Evolutionary conservation across 2,888 invertebrate genomes (phyloP).

Genomic region (Oscheius sp.): DNA sequence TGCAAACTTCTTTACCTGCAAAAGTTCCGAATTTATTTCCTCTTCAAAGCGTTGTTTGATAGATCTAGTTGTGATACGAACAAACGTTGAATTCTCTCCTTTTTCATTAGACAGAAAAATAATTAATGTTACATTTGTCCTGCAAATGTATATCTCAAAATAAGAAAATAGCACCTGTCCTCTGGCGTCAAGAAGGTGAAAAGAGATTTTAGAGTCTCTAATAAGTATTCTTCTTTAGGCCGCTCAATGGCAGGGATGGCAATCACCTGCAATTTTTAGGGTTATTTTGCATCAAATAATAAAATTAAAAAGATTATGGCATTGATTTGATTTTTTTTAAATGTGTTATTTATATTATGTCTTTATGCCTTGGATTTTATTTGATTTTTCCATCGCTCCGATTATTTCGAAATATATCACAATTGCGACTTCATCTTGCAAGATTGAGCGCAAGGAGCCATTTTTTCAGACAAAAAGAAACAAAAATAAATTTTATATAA

Average conservation of each 20-base stretch:
- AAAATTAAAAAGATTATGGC: no score
- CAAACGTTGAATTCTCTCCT: neutral
- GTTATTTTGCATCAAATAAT: no score
- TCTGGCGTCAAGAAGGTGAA: neutral
- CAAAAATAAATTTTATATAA: no score
- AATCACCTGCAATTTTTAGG: constrained; percentile 11
- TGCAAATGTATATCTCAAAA: neutral
- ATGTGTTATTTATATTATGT: no score
- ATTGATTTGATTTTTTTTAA: no score
- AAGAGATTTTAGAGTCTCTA: neutral
- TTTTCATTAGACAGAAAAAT: constrained; percentile 1
- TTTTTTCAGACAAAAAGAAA: no score
- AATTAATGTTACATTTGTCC: neutral
- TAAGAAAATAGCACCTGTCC: constrained; percentile 1
- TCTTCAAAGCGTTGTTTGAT: neutral
- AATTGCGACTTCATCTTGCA: no score
- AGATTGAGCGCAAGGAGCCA: no score
- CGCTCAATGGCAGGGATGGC: constrained; percentile 5
- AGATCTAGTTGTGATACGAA: neutral
- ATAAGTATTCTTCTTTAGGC: neutral
- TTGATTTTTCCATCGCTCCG: no score
- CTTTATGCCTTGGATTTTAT: no score
- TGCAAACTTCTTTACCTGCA: neutral
- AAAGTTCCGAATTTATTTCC: neutral
- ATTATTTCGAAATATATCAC: no score